Evolutionary conservation across 2,797 vertebrate genomes (phyloP).

Genomic region (Hippoglossus hippoglossus): DNA sequence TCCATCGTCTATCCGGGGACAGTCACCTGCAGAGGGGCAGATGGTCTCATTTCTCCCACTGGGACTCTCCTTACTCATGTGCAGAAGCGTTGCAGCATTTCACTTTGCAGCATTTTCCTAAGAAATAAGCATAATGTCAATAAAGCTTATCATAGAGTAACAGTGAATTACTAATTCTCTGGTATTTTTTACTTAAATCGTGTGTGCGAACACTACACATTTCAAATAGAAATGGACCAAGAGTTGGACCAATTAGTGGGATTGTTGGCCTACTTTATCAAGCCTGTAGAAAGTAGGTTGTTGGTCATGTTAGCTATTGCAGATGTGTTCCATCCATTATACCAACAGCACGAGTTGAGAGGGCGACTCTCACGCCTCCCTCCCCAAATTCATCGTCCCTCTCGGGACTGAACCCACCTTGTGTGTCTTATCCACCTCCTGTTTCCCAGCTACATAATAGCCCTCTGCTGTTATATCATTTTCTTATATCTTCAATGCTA

Average conservation of each 20-base stretch:
- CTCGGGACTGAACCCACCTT: neutral
- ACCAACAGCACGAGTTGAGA: constrained; percentile 11
- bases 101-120: constrained; percentile 9
- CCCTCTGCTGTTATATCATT: too few species aligned
- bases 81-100: constrained; percentile 44
- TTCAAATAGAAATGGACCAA: constrained; percentile 5
- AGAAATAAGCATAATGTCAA: neutral
- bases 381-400: neutral
- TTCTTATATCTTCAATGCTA: neutral
- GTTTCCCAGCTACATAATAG: too few species aligned
- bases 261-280: constrained; percentile 53
- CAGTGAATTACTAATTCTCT: constrained; percentile 1
- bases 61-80: constrained; percentile 57
- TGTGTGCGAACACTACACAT: neutral
- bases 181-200: neutral
- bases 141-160: neutral
- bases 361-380: neutral
- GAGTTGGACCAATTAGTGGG: constrained; percentile 11
- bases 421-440: neutral
- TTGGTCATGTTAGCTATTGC: constrained; percentile 34
- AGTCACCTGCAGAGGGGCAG: constrained; percentile 82
- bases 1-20: constrained; percentile 77
- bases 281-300: constrained; percentile 26
- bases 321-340: constrained; percentile 17
- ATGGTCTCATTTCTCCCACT: constrained; percentile 79